phyloP scores from a whole-genome alignment of 2,888 invertebrate species.

The Polydrusus pterygomalis region DNA sequence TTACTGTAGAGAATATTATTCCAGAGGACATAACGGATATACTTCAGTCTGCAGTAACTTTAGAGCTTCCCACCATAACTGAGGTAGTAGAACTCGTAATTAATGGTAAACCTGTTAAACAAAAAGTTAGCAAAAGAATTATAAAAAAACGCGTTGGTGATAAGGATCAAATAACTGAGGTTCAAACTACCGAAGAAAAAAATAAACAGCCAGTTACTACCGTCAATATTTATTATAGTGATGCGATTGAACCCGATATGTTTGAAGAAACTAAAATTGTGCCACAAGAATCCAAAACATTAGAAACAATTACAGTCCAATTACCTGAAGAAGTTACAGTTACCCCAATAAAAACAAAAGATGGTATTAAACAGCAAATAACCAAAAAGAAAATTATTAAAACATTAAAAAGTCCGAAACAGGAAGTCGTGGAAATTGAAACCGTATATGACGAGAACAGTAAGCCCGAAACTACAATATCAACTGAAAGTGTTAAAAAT shows the following conservation, averaged over 20 bases:
- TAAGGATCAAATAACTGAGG: constrained; percentile 67
- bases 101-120: constrained; percentile 63
- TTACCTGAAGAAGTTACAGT: constrained; percentile 63
- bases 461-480: constrained; percentile 64
- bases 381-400: constrained; percentile 67
- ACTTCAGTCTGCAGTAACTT: constrained; percentile 59
- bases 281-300: constrained; percentile 54
- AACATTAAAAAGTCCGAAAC: constrained; percentile 64
- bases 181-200: constrained; percentile 57
- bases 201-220: constrained; percentile 54
- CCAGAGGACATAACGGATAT: constrained; percentile 61
- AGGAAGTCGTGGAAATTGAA: constrained; percentile 70
- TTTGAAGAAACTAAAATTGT: constrained; percentile 51
- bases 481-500: constrained; percentile 63
- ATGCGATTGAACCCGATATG: constrained; percentile 31
- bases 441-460: constrained; percentile 73
- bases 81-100: constrained; percentile 64
- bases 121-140: constrained; percentile 70
- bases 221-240: constrained; percentile 46
- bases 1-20: constrained; percentile 61
- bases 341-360: constrained; percentile 58
- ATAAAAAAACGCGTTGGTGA: constrained; percentile 71
- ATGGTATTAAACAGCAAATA: constrained; percentile 61
- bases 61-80: constrained; percentile 65
- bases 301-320: constrained; percentile 58